Percentiles rank a stretch among this genome's conserved stretches.
Conservation (phyloP, 2,113 vertebrate genomes). For the Corythornis vintsioides region DNA sequence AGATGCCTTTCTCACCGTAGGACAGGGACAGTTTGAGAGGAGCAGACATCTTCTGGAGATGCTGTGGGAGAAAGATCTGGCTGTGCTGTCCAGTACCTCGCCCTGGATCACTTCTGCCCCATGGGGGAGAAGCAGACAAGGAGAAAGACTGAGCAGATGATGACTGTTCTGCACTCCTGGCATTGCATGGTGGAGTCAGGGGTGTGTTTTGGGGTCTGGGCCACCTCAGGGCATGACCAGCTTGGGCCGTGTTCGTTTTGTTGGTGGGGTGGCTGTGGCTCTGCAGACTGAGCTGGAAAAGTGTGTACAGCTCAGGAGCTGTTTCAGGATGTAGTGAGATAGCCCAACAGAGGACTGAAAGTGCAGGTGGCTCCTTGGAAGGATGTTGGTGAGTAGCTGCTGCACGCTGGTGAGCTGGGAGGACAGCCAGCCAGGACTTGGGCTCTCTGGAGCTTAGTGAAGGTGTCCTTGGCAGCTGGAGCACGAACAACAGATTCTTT, state of each 20-base stretch:
- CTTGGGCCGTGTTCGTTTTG: background rate
- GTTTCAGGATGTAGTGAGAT: background rate
- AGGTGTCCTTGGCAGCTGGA: background rate
- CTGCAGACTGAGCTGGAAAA: background rate
- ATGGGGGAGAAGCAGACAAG: background rate
- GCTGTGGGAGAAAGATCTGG: background rate
- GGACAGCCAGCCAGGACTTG: background rate
- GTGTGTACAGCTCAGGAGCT: rapidly evolving
- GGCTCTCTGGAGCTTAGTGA: rapidly evolving
- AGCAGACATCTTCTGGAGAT: background rate
- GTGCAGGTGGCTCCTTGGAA: background rate
- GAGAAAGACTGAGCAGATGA: background rate
- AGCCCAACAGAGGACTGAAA: rapidly evolving
- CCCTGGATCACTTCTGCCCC: background rate
- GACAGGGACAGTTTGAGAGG: background rate
- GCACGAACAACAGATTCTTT: background rate
- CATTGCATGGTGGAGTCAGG: background rate
- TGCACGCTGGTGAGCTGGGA: background rate
- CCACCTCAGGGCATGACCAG: background rate
- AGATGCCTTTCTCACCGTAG: background rate
- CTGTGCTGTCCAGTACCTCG: background rate
- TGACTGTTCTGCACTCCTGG: background rate
- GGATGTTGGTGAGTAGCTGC: background rate
- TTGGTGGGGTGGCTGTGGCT: rapidly evolving
- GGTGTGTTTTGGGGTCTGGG: background rate